Conservation (phyloP, 2,888 invertebrate species). For the Schizotus pectinicornis region DNA sequence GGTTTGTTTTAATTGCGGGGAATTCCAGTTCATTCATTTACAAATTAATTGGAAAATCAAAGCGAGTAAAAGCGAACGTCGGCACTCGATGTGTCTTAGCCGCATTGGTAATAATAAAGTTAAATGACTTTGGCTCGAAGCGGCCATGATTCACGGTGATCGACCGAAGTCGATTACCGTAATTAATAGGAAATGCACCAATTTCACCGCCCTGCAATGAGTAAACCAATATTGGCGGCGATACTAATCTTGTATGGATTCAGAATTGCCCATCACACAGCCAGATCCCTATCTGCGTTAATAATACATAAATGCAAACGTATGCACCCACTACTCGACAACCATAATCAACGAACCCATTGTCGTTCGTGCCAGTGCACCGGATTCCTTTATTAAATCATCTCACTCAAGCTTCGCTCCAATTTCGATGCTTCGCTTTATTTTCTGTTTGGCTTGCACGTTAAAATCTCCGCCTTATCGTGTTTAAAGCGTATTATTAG, state of each 20-base stretch:
- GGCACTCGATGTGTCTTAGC: not conserved
- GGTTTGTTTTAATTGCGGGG: no score
- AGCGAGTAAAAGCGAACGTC: no score
- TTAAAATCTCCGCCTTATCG: constrained; percentile 9
- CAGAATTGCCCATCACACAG: constrained; percentile 47
- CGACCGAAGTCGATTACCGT: constrained; percentile 48
- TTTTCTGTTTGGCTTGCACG: constrained; percentile 4
- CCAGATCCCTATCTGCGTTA: constrained; percentile 48
- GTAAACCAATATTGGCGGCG: constrained; percentile 54
- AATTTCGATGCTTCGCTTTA: constrained; percentile 2
- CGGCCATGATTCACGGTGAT: constrained; percentile 40
- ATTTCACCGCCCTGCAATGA: constrained; percentile 52
- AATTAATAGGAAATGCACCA: constrained; percentile 57
- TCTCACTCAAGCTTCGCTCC: not conserved
- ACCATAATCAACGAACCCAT: not conserved
- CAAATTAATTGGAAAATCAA: no score
- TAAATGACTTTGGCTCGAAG: constrained; percentile 38
- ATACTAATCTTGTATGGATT: constrained; percentile 49
- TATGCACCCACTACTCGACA: constrained; percentile 18
- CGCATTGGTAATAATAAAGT: constrained; percentile 25
- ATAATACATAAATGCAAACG: constrained; percentile 45
- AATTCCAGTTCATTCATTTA: no score
- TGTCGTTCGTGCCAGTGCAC: not conserved
- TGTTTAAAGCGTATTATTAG: constrained; percentile 28
- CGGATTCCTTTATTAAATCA: constrained; percentile 11